Conservation (phyloP, 2,797 vertebrate genomes). For the Pagetopsis macropterus region DNA sequence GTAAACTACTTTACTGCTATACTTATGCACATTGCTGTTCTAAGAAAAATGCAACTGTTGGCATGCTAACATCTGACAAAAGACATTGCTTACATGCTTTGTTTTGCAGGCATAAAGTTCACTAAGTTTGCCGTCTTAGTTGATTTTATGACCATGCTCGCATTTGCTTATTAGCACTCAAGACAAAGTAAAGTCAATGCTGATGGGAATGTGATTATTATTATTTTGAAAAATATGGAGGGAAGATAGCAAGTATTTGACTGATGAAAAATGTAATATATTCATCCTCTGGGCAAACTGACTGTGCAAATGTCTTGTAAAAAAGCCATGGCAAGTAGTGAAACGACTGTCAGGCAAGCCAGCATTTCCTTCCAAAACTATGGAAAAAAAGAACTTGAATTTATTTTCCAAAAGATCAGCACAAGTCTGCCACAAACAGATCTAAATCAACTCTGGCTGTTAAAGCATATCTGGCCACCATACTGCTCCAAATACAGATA, state of each 20-base stretch:
- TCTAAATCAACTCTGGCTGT: conserved; percentile 19
- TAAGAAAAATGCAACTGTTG: background rate
- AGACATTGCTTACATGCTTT: background rate
- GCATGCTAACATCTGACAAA: background rate
- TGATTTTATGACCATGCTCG: background rate
- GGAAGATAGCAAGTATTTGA: background rate
- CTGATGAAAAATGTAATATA: background rate
- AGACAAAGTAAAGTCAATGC: background rate
- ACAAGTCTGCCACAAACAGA: conserved; percentile 13
- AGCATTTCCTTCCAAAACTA: background rate
- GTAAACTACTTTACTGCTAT: background rate
- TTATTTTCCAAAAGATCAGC: background rate
- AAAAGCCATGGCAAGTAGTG: background rate
- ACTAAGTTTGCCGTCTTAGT: background rate
- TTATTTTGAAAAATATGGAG: background rate
- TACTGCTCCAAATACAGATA: conserved; percentile 6
- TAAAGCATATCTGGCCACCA: conserved; percentile 28
- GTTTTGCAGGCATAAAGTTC: background rate
- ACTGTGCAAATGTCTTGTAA: too few relatives aligned
- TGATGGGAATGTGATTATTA: background rate
- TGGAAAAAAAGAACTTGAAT: background rate
- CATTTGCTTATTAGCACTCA: background rate
- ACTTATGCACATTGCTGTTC: background rate
- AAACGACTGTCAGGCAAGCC: background rate
- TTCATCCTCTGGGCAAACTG: background rate